Conservation (phyloP, 2,888 invertebrate genomes). For the Mimumesa dahlbomi region DNA sequence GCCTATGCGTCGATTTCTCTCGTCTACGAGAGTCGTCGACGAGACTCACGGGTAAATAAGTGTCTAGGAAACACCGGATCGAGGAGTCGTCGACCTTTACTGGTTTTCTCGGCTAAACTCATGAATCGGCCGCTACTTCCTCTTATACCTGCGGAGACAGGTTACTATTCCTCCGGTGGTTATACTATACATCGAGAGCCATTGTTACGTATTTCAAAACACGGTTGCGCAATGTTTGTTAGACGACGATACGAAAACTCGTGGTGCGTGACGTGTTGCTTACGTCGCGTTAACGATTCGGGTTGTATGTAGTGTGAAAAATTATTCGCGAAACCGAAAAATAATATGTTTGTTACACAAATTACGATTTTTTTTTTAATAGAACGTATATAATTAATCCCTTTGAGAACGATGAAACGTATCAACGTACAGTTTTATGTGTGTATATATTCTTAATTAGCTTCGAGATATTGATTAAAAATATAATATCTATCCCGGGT, state of each 20-base stretch:
- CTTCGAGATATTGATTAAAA: no score
- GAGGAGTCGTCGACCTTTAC: constrained; percentile 45
- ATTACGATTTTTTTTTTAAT: no score
- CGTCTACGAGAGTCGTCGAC: not conserved
- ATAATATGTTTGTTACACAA: no score
- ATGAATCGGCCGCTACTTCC: constrained; percentile 9
- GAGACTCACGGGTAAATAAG: constrained; percentile 11
- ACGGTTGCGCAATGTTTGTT: constrained; percentile 40
- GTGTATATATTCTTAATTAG: no score
- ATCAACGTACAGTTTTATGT: no score
- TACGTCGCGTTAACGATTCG: no score
- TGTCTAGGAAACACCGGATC: not conserved
- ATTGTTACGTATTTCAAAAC: constrained; percentile 38
- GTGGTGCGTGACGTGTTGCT: constrained; percentile 28
- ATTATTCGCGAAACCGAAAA: no score
- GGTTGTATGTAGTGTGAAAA: no score
- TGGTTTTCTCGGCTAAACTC: constrained; percentile 21
- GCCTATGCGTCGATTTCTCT: no score
- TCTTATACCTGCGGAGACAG: constrained; percentile 1
- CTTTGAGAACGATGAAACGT: no score
- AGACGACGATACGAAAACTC: constrained; percentile 45
- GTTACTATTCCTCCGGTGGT: not conserved
- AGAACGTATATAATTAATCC: no score
- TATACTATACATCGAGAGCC: not conserved
- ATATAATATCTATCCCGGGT: no score